Base-by-base conservation (phyloP, 2,888 invertebrate genomes). In the Cetonia aurata region DNA sequence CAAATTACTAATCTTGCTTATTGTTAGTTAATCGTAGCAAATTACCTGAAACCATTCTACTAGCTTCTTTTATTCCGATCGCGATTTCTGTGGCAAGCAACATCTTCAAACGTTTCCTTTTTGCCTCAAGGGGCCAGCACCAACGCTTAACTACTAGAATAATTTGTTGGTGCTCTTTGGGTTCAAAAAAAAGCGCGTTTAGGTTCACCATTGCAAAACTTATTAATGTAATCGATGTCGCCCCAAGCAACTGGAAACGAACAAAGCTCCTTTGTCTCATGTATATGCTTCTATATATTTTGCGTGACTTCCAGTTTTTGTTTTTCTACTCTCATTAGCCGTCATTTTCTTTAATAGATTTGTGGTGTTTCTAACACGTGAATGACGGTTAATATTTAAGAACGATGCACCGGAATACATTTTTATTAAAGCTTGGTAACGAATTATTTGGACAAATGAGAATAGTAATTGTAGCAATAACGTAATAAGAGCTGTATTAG, bases 161-260 rank as follows among this genome's bases (percentile, higher is more conserved):
- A 17, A 25, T 13, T 60, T 15, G 44, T 48, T 9, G 37, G 67
- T 48, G 48, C 57, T 37, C 57, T 57, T 68, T 68, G 57, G 50
- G 57, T 57, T 17, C 37, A 46, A 68, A 57, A 68, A 33, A 57
- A 13, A 8, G 25, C 37, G 67, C 17, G 50, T 65, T 50, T 4
- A 25, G 37, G 50, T 65, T 15, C 41, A 50, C 48, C 48, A 50
- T 37, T 48, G 33, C 9, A 65, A 57, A 56, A 55, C 57, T 68
- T 57, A 68, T 68, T 68, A 68, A 68, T 68, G 50, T 68, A 68
- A 68, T 68, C 67, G 57, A 68, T 57, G 57, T 68, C 67, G 50
- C 52, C 50, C 41, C 57, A 50, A 50, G 57, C 46, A 68, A 50
- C 48, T 25, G 67, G 50, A 57, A 46, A 48, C 17, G 48, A 41